Conservation (phyloP, 2,888 invertebrate species). For the Pterobdella sp. region DNA sequence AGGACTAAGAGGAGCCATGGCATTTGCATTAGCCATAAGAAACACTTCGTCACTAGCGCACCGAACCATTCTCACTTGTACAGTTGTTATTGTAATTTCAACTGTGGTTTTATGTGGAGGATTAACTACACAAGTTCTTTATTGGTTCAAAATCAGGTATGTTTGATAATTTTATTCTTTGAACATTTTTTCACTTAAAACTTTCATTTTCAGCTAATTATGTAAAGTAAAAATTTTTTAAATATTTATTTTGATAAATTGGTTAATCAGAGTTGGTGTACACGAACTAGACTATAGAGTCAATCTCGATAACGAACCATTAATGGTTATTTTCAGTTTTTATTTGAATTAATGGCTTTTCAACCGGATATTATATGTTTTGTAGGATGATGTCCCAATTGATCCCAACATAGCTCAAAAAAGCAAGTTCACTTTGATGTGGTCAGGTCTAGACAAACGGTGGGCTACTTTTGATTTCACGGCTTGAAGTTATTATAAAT, state of each 20-base stretch:
- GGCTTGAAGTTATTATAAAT: background rate
- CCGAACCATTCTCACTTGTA: constrained; percentile 88
- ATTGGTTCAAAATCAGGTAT: constrained; percentile 90
- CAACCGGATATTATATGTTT: no score
- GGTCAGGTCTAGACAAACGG: constrained; percentile 69
- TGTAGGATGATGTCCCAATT: background rate
- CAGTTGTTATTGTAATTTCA: constrained; percentile 86
- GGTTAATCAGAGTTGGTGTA: background rate
- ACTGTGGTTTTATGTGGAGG: constrained; percentile 94
- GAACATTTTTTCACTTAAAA: background rate
- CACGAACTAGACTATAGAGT: background rate
- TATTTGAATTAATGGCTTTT: no score
- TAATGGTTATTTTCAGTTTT: background rate
- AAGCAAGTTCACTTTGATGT: constrained; percentile 54
- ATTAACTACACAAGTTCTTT: constrained; percentile 78
- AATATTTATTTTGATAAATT: background rate
- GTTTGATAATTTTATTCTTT: background rate
- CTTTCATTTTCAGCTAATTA: background rate
- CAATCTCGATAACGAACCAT: background rate
- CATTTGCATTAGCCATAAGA: constrained; percentile 90
- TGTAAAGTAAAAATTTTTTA: background rate
- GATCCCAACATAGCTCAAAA: constrained; percentile 48
- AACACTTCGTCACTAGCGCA: constrained; percentile 86
- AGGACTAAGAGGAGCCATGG: constrained; percentile 96
- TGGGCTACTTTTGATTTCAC: constrained; percentile 45